phyloP scores from a whole-genome alignment of 2,797 vertebrate species.

The Helarctos malayanus region DNA sequence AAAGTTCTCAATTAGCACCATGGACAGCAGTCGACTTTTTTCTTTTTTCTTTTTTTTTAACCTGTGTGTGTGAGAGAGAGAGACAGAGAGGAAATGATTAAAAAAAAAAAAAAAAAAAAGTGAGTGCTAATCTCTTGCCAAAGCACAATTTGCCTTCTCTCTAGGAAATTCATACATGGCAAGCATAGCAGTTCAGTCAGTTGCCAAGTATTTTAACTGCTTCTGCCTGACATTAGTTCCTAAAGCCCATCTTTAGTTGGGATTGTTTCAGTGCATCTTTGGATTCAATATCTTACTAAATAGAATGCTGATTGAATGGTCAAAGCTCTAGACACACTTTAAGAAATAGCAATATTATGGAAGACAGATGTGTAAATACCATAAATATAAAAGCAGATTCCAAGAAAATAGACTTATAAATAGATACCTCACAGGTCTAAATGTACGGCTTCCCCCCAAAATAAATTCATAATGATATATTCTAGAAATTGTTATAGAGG shows the following conservation, averaged over 20 bases:
- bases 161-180: slow-evolving; percentile 13
- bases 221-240: slow-evolving; percentile 48
- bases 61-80: not conserved
- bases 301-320: slow-evolving; percentile 49
- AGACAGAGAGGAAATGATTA: not conserved
- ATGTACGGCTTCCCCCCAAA: not conserved
- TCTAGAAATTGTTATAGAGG: not conserved
- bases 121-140: not conserved
- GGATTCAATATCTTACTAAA: slow-evolving; percentile 57
- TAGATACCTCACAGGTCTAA: not conserved
- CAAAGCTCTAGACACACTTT: not conserved
- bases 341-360: slow-evolving; percentile 3
- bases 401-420: slow-evolving; percentile 54
- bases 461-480: not conserved
- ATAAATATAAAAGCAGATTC: slow-evolving; percentile 51
- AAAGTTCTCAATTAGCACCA: not conserved
- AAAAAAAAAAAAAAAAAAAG: not conserved
- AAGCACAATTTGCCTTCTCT: slow-evolving; percentile 37
- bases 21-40: not conserved
- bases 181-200: not conserved
- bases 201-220: slow-evolving; percentile 53
- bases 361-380: not conserved
- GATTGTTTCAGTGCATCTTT: not conserved
- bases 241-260: not conserved
- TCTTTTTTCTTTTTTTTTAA: not conserved